A percentile compares a stretch with the other conserved stretches of the same genome.
Conservation (phyloP, 2,113 vertebrate species). For the Heterochromis multidens region DNA sequence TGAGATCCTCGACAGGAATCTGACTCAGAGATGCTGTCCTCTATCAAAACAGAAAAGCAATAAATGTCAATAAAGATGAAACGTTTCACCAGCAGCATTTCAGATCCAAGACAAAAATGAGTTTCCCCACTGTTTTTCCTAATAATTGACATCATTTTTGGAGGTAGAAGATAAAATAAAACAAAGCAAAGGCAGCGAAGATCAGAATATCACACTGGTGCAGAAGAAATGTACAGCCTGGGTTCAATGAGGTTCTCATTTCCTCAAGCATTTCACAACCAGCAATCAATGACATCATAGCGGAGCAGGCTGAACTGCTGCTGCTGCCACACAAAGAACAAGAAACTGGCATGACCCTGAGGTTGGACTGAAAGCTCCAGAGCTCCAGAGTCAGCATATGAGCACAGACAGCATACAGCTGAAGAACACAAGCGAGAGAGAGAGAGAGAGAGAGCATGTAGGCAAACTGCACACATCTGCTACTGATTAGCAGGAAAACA, state of each 20-base stretch:
- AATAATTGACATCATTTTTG: neutral
- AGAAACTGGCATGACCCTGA: constrained; percentile 2
- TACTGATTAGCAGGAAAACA: constrained; percentile 55
- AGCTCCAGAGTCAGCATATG: neutral
- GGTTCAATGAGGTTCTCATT: constrained; percentile 44
- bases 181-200: neutral
- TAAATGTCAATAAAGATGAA: neutral
- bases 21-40: constrained; percentile 83
- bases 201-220: neutral
- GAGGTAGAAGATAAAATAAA: neutral
- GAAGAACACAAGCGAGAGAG: neutral
- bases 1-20: constrained; percentile 83
- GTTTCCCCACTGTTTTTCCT: neutral
- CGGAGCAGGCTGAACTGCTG: neutral
- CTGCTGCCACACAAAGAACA: constrained; percentile 7
- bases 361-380: neutral
- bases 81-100: neutral
- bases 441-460: neutral
- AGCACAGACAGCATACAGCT: constrained; percentile 5
- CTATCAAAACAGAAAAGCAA: constrained; percentile 68
- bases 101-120: neutral
- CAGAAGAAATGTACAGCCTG: neutral
- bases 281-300: constrained; percentile 47
- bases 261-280: constrained; percentile 57
- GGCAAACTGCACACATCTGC: constrained; percentile 46